Percentiles rank a stretch among this genome's conserved stretches.
phyloP scores from a whole-genome alignment of 2,113 vertebrate genomes.

The Odontophorus gujanensis region DNA sequence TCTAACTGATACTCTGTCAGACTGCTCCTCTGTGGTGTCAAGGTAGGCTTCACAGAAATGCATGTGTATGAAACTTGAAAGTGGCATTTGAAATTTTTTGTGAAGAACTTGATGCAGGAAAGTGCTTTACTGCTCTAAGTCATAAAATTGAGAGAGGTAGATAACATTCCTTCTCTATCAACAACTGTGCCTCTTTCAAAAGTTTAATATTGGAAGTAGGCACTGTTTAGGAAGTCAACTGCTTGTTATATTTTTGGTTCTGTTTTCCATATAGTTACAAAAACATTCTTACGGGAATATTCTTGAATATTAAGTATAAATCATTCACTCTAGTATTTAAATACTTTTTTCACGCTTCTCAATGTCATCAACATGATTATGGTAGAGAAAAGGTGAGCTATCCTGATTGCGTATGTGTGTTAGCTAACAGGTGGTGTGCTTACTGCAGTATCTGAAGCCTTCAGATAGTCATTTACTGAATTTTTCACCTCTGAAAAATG shows the following conservation, averaged over 20 bases:
- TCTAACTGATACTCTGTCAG: background rate
- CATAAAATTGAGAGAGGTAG: background rate
- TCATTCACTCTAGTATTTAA: fast-evolving
- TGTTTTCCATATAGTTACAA: background rate
- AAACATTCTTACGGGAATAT: background rate
- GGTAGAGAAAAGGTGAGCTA: background rate
- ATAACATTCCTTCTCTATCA: background rate
- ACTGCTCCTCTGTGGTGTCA: background rate
- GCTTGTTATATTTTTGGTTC: fast-evolving
- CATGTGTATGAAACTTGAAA: fast-evolving
- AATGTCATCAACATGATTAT: fast-evolving
- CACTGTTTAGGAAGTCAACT: background rate
- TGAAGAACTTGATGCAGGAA: background rate
- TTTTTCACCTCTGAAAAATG: background rate
- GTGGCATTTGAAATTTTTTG: background rate
- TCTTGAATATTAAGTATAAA: background rate
- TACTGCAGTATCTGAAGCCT: background rate
- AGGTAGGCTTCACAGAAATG: background rate
- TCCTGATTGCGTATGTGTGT: background rate
- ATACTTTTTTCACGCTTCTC: background rate
- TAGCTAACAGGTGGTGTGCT: background rate
- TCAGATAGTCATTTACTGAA: background rate
- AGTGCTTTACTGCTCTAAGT: background rate
- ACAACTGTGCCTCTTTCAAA: background rate
- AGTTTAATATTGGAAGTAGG: background rate